Conservation (phyloP, 1,140 invertebrate genomes). For the Eupristina koningsbergeri region DNA sequence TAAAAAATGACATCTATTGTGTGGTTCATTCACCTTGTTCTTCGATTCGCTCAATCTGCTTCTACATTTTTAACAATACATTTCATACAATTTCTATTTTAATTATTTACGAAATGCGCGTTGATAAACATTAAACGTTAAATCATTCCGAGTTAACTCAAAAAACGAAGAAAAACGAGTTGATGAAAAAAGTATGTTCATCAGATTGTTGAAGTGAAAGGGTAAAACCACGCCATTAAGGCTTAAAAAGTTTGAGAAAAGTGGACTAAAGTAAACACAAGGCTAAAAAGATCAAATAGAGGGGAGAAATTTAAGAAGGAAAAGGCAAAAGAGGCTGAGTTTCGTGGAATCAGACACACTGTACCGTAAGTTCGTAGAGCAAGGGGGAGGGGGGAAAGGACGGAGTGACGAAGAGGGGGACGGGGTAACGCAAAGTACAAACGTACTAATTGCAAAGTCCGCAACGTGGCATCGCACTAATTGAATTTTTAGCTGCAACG, state of each 20-base stretch:
- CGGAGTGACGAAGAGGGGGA: not conserved
- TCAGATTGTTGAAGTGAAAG: slow-evolving; percentile 24
- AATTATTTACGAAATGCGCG: too few relatives aligned
- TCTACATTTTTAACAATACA: too few relatives aligned
- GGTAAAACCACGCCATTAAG: slow-evolving; percentile 15
- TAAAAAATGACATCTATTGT: too few relatives aligned
- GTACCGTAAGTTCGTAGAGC: not conserved
- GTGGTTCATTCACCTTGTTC: too few relatives aligned
- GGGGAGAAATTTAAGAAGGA: not conserved
- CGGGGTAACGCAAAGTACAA: slow-evolving; percentile 33
- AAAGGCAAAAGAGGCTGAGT: not conserved
- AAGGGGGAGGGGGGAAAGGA: not conserved
- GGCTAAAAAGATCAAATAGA: not conserved
- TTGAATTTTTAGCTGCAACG: slow-evolving; percentile 40
- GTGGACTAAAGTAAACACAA: slow-evolving; percentile 14
- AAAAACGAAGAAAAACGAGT: not conserved
- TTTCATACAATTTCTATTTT: too few relatives aligned
- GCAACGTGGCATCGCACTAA: slow-evolving; percentile 31
- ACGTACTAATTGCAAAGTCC: slow-evolving; percentile 48
- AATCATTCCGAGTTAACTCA: not conserved
- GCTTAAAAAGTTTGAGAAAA: slow-evolving; percentile 42
- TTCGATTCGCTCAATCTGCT: too few relatives aligned
- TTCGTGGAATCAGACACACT: slow-evolving; percentile 3
- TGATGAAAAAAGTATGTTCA: not conserved
- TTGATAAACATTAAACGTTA: too few relatives aligned